These are phyloP conservation scores for Aerospiza tachiro DNA, from an alignment of 2,797 vertebrate species.

Conservation along the genomic window DNA sequence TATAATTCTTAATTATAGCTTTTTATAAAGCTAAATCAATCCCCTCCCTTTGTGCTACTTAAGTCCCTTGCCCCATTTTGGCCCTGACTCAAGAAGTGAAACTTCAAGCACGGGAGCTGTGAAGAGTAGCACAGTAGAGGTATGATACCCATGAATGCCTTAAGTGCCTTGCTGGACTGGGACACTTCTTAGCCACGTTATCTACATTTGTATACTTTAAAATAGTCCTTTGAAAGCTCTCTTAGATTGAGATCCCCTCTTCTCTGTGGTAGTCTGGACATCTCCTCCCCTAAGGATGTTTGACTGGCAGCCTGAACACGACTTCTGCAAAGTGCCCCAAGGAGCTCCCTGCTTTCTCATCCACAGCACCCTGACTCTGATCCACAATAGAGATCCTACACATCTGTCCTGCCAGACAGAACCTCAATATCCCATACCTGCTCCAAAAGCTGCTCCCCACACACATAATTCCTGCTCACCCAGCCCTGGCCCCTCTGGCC, in stretches of 20 bases:
- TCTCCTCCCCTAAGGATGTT: not conserved
- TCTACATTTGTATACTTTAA: not conserved
- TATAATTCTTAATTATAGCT: not conserved
- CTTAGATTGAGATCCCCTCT: not conserved
- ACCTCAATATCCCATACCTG: not conserved
- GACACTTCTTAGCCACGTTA: not conserved
- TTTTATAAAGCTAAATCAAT: slow-evolving; percentile 12
- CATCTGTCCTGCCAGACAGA: not conserved
- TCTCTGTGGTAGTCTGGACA: not conserved
- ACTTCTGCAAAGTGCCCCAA: not conserved
- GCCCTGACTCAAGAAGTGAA: not conserved
- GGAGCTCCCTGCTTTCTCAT: not conserved
- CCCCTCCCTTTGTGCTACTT: not conserved
- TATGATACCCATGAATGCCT: not conserved
- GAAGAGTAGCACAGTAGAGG: not conserved
- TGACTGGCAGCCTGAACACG: not conserved
- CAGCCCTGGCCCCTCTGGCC: not conserved
- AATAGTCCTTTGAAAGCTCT: not conserved
- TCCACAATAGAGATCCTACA: not conserved
- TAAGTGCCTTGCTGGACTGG: not conserved
- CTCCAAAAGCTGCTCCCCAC: not conserved
- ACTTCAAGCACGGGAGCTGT: not conserved
- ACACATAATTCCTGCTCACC: not conserved
- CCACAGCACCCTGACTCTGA: not conserved
- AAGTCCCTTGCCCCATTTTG: not conserved